phyloP scores from a whole-genome alignment of 2,888 invertebrate genomes.

The Macroteleia sp. region DNA sequence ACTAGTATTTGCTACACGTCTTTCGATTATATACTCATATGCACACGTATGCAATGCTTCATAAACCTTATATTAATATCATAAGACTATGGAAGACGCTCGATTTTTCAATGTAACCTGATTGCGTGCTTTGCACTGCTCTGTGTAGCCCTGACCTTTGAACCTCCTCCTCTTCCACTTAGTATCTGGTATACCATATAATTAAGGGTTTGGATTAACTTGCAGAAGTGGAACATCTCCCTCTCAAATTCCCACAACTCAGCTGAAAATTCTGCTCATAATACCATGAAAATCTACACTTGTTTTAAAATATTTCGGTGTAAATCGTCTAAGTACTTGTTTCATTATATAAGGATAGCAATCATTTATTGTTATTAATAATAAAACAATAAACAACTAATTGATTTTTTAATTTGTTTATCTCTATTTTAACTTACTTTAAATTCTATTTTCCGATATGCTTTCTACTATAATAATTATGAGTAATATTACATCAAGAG shows the following conservation, averaged over 20 bases:
- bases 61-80: conserved; percentile 38
- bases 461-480: too few species aligned
- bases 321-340: too few species aligned
- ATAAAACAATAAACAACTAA: too few species aligned
- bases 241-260: conserved; percentile 58
- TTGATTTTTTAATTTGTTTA: too few species aligned
- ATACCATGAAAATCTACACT: too few species aligned
- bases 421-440: too few species aligned
- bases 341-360: too few species aligned
- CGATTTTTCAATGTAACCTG: conserved; percentile 75
- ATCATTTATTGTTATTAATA: too few species aligned
- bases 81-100: conserved; percentile 43
- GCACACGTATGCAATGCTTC: conserved; percentile 33
- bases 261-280: conserved; percentile 43
- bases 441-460: too few species aligned
- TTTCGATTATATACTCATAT: conserved; percentile 35
- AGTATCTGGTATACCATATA: conserved; percentile 78
- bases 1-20: conserved; percentile 39
- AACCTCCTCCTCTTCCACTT: conserved; percentile 72
- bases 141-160: conserved; percentile 78
- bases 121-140: conserved; percentile 74
- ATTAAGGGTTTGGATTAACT: conserved; percentile 77
- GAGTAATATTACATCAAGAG: too few species aligned
- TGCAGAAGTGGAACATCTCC: conserved; percentile 61
- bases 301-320: too few species aligned